phyloP scores from a whole-genome alignment of 1,140 invertebrate species.

The Ptiloglossa arizonensis region DNA sequence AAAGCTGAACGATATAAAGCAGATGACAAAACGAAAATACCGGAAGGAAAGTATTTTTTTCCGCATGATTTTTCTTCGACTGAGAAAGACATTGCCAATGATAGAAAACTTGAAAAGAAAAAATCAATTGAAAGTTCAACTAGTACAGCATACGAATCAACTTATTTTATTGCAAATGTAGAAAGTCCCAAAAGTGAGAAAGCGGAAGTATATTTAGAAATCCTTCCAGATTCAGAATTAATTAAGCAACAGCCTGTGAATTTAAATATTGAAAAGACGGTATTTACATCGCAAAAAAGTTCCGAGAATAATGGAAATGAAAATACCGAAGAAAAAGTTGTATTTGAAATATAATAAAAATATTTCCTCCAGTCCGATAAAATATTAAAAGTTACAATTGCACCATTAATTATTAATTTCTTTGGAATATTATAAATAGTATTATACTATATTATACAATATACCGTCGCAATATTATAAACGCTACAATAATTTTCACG shows the following conservation, averaged over 20 bases:
- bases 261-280: slow-evolving; percentile 24
- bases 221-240: slow-evolving; percentile 17
- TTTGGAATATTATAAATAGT: neutral
- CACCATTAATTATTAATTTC: neutral
- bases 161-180: slow-evolving; percentile 64
- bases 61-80: slow-evolving; percentile 1
- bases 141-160: slow-evolving; percentile 3
- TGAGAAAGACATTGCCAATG: neutral
- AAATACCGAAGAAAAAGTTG: neutral
- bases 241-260: neutral
- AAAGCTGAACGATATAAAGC: slow-evolving; percentile 31
- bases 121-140: neutral
- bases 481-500: neutral
- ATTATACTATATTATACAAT: no score
- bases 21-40: neutral
- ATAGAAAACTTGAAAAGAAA: neutral
- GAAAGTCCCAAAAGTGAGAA: slow-evolving; percentile 44
- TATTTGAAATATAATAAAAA: slow-evolving; percentile 16
- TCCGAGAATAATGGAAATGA: neutral
- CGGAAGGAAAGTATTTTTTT: slow-evolving; percentile 30
- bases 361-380: neutral
- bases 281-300: neutral
- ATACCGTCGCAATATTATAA: neutral
- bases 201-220: slow-evolving; percentile 60
- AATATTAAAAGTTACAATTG: slow-evolving; percentile 6